These are phyloP conservation scores for Osmerus eperlanus DNA, from an alignment of 2,113 vertebrate species.

Conservation along the genomic window DNA sequence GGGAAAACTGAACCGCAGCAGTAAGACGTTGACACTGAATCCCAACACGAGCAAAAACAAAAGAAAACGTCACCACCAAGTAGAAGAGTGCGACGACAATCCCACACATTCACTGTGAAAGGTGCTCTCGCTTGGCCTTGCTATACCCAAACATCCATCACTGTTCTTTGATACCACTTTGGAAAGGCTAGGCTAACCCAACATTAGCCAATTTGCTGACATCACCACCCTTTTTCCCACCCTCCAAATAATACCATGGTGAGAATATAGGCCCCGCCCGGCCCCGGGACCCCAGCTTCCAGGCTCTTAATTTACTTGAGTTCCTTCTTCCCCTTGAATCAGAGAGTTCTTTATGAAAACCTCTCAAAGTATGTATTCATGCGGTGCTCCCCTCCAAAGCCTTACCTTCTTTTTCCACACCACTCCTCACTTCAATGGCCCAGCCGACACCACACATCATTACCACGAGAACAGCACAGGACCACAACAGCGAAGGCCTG, in stretches of 20 bases:
- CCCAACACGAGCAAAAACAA: too few species aligned
- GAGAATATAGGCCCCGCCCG: conserved; percentile 60
- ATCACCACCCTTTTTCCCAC: conserved; percentile 40
- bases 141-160: conserved; percentile 32
- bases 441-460: conserved; percentile 42
- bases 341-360: conserved; percentile 59
- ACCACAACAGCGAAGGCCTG: conserved; percentile 24
- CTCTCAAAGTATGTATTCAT: conserved; percentile 65
- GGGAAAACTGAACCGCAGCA: too few species aligned
- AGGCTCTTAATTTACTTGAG: conserved; percentile 54
- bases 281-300: conserved; percentile 45
- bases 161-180: conserved; percentile 51
- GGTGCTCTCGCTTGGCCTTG: too few species aligned
- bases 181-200: conserved; percentile 46
- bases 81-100: too few species aligned
- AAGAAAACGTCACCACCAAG: too few species aligned
- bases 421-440: conserved; percentile 34
- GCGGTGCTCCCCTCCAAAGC: conserved; percentile 44
- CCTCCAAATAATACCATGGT: conserved; percentile 53
- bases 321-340: conserved; percentile 56
- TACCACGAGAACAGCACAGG: conserved; percentile 8
- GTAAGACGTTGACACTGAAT: too few species aligned
- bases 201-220: conserved; percentile 59
- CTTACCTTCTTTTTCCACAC: conserved; percentile 70
- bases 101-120: too few species aligned